Conservation (phyloP, 2,113 vertebrate species). For the Amazona vittata region DNA sequence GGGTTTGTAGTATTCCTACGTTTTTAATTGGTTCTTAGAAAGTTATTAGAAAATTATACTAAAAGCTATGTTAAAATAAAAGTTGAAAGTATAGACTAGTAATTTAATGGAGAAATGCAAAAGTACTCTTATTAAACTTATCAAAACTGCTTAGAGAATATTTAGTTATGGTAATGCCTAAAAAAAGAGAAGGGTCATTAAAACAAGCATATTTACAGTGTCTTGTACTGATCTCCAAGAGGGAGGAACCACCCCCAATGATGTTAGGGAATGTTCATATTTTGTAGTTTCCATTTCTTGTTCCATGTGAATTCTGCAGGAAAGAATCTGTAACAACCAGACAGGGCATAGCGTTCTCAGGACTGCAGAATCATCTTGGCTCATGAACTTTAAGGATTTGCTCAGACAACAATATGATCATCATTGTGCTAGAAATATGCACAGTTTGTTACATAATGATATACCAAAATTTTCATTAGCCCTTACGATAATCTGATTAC, state of each 20-base stretch:
- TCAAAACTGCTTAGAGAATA: not conserved
- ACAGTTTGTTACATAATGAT: not conserved
- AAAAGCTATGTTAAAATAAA: not conserved
- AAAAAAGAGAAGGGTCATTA: not conserved
- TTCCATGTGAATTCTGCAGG: fast-evolving
- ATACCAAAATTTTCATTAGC: not conserved
- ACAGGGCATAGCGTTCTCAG: not conserved
- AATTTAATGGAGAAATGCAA: not conserved
- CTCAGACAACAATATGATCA: fast-evolving
- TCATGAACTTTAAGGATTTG: not conserved
- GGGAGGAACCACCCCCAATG: not conserved
- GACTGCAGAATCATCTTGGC: not conserved
- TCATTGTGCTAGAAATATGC: not conserved
- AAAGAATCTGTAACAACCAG: not conserved
- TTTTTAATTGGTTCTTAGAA: not conserved
- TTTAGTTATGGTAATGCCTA: not conserved
- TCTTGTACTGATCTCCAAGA: not conserved
- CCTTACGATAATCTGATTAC: not conserved
- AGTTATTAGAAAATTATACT: not conserved
- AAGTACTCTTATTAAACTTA: not conserved
- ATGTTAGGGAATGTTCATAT: not conserved
- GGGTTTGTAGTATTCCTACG: fast-evolving
- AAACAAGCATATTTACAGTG: not conserved
- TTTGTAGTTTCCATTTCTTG: not conserved
- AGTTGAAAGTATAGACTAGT: not conserved